phyloP scores from a whole-genome alignment of 2,797 vertebrate genomes.

The Danio albolineatus region DNA sequence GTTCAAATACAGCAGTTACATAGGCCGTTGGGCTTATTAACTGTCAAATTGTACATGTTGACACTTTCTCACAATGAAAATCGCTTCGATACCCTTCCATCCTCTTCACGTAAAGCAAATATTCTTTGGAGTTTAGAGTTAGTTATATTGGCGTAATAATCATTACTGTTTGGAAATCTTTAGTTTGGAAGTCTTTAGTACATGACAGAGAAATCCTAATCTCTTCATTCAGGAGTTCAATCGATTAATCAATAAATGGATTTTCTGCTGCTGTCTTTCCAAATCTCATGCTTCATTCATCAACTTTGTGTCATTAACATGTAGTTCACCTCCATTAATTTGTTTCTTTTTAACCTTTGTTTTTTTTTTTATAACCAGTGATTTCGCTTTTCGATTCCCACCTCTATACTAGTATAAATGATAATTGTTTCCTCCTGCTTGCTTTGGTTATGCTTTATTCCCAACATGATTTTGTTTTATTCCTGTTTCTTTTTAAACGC shows the following conservation, averaged over 20 bases:
- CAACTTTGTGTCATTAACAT: background rate
- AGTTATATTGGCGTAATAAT: background rate
- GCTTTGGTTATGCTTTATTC: constrained; percentile 44
- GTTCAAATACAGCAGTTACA: no score
- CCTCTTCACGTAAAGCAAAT: no score
- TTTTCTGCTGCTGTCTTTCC: background rate
- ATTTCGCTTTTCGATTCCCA: background rate
- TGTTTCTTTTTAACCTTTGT: background rate
- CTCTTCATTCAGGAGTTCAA: background rate
- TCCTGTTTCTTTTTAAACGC: constrained; percentile 72
- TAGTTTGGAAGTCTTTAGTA: background rate
- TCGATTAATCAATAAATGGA: background rate
- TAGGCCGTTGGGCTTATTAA: no score
- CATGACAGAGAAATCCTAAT: background rate
- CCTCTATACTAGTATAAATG: background rate
- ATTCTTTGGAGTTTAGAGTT: no score
- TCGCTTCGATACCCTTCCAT: no score
- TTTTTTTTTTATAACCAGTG: background rate
- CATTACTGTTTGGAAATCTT: constrained; percentile 9
- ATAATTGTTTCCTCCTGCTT: constrained; percentile 36
- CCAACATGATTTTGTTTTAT: constrained; percentile 64
- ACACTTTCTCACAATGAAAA: no score
- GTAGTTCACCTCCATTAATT: background rate
- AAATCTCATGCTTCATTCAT: background rate
- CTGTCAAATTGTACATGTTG: no score